Evolutionary conservation across 2,113 vertebrate species (phyloP), one percentile per base, ranked within the genome.

Genomic region (Ramphastos sulfuratus): DNA sequence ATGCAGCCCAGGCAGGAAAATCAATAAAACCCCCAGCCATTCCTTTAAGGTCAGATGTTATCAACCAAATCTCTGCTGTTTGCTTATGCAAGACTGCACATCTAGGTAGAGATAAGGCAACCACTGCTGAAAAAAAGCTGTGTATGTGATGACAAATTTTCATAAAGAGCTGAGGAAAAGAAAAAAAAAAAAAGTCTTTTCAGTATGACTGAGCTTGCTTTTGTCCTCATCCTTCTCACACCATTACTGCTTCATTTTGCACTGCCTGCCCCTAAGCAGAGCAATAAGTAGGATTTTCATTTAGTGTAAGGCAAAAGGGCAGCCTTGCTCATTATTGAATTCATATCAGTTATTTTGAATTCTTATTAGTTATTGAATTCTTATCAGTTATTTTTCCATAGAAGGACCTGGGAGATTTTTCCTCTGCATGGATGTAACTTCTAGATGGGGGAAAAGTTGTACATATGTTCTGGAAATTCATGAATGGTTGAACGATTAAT

Each of bases 1-100:
- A 70, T 44, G 72, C 59, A 76, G 88, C 83, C 89, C 82, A 50
- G 58, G 90, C 79, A 91, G 88, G 95, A 94, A 82, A 93, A 82
- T 96, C 92, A 82, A 93, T 93, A 93, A 72, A 87, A 82, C 1
- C 9, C 17, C 42, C 64, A 74, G 63, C 31, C 52, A 74, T 83
- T 80, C 75, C 85, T 89, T 64, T 93, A 75, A 94, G 66, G 61
- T 89, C 80, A 94, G 73, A 75, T 75, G 30, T 69, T 94, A 90
- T 55, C 67, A 92, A 64, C 28, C 35, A 90, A 85, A 88, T 18
- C 54, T 87, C 75, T 91, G 25, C 73, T 94, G 64, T 20, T 83
- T 88, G 77, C 39, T 92, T 59, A 92, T 37, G 63, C 82, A 92
- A 94, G 70, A 66, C 71, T 93, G 85, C 52, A 77, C 66, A 79